A percentile compares a stretch with the other conserved stretches of the same genome.
Evolutionary conservation across 2,888 invertebrate genomes (phyloP).

Genomic region (Pycnomerus fuliginosus): DNA sequence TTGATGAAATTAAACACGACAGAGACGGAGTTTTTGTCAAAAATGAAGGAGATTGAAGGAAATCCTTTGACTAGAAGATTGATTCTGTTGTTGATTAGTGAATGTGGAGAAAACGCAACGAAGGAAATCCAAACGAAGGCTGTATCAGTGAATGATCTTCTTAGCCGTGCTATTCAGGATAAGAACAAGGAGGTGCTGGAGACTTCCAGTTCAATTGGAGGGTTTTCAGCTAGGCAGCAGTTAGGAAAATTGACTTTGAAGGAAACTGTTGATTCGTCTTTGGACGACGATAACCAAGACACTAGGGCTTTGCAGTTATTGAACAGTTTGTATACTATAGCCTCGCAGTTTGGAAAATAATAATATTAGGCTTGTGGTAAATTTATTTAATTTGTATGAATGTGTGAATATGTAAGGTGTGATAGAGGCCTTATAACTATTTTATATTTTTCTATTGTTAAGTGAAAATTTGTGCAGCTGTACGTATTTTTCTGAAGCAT

Average conservation of each 20-base stretch:
- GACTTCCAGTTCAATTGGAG: slow-evolving; percentile 11
- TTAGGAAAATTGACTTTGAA: slow-evolving; percentile 15
- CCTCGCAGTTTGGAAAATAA: slow-evolving; percentile 76
- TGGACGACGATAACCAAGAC: slow-evolving; percentile 60
- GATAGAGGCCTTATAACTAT: no score
- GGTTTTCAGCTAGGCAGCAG: neutral
- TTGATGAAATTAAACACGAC: slow-evolving; percentile 75
- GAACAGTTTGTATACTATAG: slow-evolving; percentile 80
- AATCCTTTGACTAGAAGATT: slow-evolving; percentile 74
- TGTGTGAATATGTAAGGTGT: no score
- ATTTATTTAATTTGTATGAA: no score
- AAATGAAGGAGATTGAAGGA: slow-evolving; percentile 79
- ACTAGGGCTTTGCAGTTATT: slow-evolving; percentile 78
- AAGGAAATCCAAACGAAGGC: slow-evolving; percentile 33
- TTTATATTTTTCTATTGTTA: no score
- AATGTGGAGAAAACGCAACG: slow-evolving; percentile 63
- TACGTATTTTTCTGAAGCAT: no score
- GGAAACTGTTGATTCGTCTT: slow-evolving; percentile 35
- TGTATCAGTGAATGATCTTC: slow-evolving; percentile 24
- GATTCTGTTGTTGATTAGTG: slow-evolving; percentile 74
- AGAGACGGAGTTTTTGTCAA: slow-evolving; percentile 72
- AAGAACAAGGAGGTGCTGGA: slow-evolving; percentile 30
- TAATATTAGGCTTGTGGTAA: no score
- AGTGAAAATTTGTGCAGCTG: no score
- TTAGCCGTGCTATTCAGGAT: slow-evolving; percentile 24